Conservation (phyloP, 2,113 vertebrate genomes). For the Polyodon spathula region DNA sequence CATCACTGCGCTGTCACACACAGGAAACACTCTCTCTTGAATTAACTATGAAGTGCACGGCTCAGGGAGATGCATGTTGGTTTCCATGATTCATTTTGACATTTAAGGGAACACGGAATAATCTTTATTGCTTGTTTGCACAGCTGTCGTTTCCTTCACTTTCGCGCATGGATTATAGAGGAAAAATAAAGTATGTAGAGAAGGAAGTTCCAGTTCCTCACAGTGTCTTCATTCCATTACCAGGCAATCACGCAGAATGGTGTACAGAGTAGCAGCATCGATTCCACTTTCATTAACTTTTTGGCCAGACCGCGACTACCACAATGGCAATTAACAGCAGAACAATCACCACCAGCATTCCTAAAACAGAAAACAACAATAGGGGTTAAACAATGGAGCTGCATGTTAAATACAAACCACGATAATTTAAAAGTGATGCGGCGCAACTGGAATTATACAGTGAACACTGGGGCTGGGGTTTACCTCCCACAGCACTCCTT, state of each 20-base stretch:
- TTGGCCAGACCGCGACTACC: conserved; percentile 55
- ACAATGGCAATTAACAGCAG: conserved; percentile 64
- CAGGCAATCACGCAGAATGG: background rate
- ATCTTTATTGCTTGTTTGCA: background rate
- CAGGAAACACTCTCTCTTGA: too few species aligned
- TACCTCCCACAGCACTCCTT: too few species aligned
- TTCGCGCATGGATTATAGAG: conserved; percentile 8
- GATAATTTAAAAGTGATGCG: background rate
- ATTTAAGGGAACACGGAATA: too few species aligned
- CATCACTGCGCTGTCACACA: too few species aligned
- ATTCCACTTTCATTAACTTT: conserved; percentile 27
- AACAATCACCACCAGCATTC: conserved; percentile 67
- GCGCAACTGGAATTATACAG: conserved; percentile 3
- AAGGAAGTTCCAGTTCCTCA: background rate
- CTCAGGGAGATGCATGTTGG: too few species aligned
- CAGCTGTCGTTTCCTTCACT: conserved; percentile 5
- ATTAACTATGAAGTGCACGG: too few species aligned
- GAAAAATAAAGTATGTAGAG: conserved; percentile 7
- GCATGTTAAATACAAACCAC: background rate
- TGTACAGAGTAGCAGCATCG: background rate
- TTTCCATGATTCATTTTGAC: too few species aligned
- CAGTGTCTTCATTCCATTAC: background rate
- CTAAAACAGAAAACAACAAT: conserved; percentile 30
- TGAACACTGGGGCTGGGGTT: background rate
- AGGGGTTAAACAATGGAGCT: conserved; percentile 8